These are phyloP conservation scores for Cryptus armator DNA, from an alignment of 2,888 invertebrate genomes.

Conservation along the genomic window DNA sequence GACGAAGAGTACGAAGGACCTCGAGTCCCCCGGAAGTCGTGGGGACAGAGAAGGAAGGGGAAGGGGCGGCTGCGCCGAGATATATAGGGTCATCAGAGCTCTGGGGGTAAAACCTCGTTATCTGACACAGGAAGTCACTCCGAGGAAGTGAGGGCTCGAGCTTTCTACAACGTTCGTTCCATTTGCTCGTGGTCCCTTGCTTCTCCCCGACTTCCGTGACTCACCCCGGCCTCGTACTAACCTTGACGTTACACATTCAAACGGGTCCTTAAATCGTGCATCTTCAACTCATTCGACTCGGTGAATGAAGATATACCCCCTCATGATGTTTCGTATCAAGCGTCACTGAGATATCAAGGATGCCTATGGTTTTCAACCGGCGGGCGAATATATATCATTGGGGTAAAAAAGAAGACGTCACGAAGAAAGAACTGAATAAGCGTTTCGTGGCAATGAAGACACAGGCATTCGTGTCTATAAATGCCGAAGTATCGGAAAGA, in stretches of 20 bases:
- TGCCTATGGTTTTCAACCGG: not conserved
- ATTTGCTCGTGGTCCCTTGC: conserved; percentile 63
- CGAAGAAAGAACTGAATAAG: not conserved
- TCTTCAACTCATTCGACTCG: conserved; percentile 7
- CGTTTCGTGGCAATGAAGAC: not conserved
- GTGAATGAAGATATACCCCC: not conserved
- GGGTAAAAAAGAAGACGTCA: not conserved
- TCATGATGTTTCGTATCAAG: not conserved
- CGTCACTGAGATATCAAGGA: not conserved
- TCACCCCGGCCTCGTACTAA: conserved; percentile 22
- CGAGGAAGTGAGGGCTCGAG: conserved; percentile 48
- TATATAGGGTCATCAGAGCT: conserved; percentile 73
- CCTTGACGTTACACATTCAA: conserved; percentile 35
- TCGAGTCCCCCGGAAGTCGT: conserved; percentile 20
- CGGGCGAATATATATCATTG: too few species aligned
- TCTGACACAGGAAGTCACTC: conserved; percentile 77
- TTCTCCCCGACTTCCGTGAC: conserved; percentile 54
- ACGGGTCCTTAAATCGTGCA: conserved; percentile 57
- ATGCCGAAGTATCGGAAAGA: not conserved
- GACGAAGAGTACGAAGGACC: conserved; percentile 53
- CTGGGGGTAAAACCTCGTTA: conserved; percentile 79
- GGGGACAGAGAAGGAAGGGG: not conserved
- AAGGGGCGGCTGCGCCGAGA: not conserved
- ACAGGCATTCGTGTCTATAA: not conserved
- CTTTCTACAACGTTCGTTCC: conserved; percentile 63